These are phyloP conservation scores for Paramisgurnus dabryanus DNA, from an alignment of 2,113 vertebrate genomes.

Conservation along the genomic window DNA sequence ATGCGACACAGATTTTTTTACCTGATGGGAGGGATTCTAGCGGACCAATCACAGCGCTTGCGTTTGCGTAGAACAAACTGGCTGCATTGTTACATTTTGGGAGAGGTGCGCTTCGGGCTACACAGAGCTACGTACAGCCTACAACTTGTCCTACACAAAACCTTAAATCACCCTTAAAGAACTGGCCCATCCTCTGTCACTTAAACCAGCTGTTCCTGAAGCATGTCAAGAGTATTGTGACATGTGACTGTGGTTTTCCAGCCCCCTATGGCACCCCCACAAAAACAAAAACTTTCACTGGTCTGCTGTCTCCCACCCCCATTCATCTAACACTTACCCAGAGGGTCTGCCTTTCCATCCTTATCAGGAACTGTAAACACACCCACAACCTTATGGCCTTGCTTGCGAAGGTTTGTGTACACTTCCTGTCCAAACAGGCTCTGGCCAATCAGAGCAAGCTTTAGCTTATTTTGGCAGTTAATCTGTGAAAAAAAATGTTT, in stretches of 20 bases:
- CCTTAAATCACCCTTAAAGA: no score
- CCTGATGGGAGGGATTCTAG: no score
- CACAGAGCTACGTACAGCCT: no score
- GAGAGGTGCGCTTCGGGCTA: no score
- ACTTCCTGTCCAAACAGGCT: conserved; percentile 98
- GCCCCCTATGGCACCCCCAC: neutral
- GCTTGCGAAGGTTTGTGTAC: conserved; percentile 86
- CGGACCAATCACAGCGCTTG: no score
- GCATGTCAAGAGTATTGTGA: neutral
- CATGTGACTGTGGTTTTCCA: neutral
- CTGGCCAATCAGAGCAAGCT: conserved; percentile 94
- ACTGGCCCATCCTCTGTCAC: neutral
- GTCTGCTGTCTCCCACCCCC: neutral
- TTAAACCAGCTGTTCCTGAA: neutral
- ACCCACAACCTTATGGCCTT: conserved; percentile 92
- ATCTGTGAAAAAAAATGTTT: conserved; percentile 67
- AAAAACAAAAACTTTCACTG: neutral
- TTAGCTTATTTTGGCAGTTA: conserved; percentile 87
- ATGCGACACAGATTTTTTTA: no score
- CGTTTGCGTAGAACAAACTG: no score
- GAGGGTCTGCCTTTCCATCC: conserved; percentile 93
- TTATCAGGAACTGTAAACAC: conserved; percentile 97
- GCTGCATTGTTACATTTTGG: no score
- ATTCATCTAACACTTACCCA: conserved; percentile 80
- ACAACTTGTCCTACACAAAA: no score